Base-by-base conservation (phyloP, 2,797 vertebrate genomes). In the Columba guinea region DNA sequence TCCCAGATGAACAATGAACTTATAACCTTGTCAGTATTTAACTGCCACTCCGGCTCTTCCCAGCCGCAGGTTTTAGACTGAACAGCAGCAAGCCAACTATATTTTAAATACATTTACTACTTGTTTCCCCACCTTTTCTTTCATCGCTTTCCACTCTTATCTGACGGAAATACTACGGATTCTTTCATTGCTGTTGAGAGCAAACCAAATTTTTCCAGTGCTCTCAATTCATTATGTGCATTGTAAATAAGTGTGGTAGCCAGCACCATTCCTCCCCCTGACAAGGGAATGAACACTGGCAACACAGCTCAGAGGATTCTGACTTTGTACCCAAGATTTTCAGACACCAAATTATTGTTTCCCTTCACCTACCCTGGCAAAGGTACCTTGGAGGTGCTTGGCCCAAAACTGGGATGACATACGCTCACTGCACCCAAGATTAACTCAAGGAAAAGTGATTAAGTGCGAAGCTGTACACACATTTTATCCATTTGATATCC, bases 1-100 rank as follows among this genome's bases (percentile, higher is more conserved):
- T 95, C 97, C 97, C 97, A 98, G 97, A 93, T 98, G 98, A 98
- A 95, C 90, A 94, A 83, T 96, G 98, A 98, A 97, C 97, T 97
- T 93, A 8, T n/a, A 97, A 98, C 98, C 98, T 95, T 84, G 90
- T 89, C 94, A 77, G 64, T 46, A 80, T 87, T 93, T 65, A 88
- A 93, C 93, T 96, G 69, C 89, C 96, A 93, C 92, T 82, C 73
- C 8, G 89, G 95, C 71, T 95, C 96, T 97, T 89, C 92, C 97
- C 85, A 75, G 75, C 71, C 9, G 21, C 90, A 78, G 39, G 87
- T 92, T 75, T 87, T 56, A 58, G 93, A 78, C 93, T 75, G 71
- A 95, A 95, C 76, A 95, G 26, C 85, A 97, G 64, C 60, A 71
- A 88, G 71, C 48, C 4, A 51, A 78, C 34, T 60, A 48, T 65